Conservation (phyloP, 2,888 invertebrate species). For the Acanthacorydalis orientalis region DNA sequence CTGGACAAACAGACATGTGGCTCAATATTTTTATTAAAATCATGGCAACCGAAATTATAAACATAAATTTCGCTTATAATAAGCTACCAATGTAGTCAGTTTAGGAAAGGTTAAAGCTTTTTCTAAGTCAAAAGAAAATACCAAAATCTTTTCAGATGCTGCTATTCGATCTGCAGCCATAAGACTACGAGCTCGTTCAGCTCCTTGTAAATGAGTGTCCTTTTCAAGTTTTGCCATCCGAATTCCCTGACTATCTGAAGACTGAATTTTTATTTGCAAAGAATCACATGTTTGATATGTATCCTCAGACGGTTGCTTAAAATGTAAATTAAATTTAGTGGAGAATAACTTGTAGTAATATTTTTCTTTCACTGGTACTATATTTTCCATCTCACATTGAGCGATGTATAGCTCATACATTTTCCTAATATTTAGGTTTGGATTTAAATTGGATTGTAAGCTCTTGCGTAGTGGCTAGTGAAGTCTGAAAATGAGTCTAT, state of each 20-base stretch:
- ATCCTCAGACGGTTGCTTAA: constrained; percentile 13
- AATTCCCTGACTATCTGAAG: constrained; percentile 10
- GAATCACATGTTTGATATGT: constrained; percentile 11
- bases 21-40: constrained; percentile 13
- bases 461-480: constrained; percentile 12
- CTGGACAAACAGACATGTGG: constrained; percentile 12
- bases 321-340: constrained; percentile 14
- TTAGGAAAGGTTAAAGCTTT: constrained; percentile 14
- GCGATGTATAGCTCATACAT: constrained; percentile 12
- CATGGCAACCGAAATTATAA: constrained; percentile 11
- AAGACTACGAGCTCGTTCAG: constrained; percentile 12
- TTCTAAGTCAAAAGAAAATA: constrained; percentile 13
- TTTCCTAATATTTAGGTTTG: constrained; percentile 9
- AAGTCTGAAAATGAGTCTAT: constrained; percentile 10
- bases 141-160: constrained; percentile 10
- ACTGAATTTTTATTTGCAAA: constrained; percentile 10
- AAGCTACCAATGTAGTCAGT: constrained; percentile 12
- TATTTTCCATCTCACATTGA: constrained; percentile 9
- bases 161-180: constrained; percentile 11
- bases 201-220: constrained; percentile 11
- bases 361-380: constrained; percentile 12
- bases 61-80: no score
- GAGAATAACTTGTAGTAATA: constrained; percentile 12
- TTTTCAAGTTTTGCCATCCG: constrained; percentile 13
- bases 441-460: constrained; percentile 13